Conservation (phyloP, 2,888 invertebrate genomes). For the Camponotus fellah region DNA sequence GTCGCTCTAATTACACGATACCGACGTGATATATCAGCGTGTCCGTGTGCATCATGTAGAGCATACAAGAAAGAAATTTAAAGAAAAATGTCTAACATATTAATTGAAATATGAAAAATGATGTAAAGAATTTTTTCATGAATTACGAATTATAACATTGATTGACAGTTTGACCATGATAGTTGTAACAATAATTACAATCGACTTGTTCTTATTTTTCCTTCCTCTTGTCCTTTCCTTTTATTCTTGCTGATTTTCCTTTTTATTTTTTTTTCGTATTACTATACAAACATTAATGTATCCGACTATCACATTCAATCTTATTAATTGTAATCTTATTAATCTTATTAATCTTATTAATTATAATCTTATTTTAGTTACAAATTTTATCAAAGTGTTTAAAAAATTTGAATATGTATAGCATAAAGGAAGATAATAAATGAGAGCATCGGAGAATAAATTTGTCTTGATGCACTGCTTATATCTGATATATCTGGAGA, state of each 20-base stretch:
- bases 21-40: constrained; percentile 37
- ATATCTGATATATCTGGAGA: background rate
- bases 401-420: background rate
- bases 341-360: too few species aligned
- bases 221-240: background rate
- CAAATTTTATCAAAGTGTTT: too few species aligned
- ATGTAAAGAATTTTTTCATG: background rate
- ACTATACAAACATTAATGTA: background rate
- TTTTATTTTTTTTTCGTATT: background rate
- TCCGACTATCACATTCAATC: background rate
- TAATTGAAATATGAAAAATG: background rate
- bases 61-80: constrained; percentile 52
- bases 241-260: too few species aligned
- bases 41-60: constrained; percentile 47
- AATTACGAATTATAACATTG: background rate
- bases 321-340: background rate
- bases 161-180: background rate
- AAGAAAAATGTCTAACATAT: constrained; percentile 22
- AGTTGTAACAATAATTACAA: background rate
- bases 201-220: background rate
- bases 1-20: constrained; percentile 79
- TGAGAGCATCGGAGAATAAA: background rate
- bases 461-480: background rate
- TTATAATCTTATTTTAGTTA: too few species aligned
- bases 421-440: background rate